Base-by-base conservation (phyloP, 2,888 invertebrate species). In the Drosophila meridiana region DNA sequence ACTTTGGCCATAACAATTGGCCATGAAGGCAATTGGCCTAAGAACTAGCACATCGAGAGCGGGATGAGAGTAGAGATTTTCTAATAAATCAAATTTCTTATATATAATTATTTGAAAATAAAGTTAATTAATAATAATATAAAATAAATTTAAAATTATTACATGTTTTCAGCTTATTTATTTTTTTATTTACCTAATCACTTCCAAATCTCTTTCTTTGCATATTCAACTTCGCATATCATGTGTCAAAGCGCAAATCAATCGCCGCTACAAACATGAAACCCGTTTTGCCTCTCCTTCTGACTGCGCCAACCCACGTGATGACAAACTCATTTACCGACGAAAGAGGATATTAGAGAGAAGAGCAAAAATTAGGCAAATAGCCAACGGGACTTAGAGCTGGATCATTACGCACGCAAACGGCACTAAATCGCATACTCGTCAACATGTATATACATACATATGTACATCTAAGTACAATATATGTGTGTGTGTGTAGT, bases 1-100 rank as follows among this genome's bases (percentile, higher is more conserved):
- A 77, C 71, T 87, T 87, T 74, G 53, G 47, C 69, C 80, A 87
- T 87, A 89, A 90, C 89, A 87, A 82, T 90, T 82, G 82, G 73
- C 77, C 82, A 68, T 69, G 68, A 60, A 57, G 63, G 62, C 65
- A 80, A 86, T 74, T 80, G 66, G 70, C 48, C 69, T 65, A 63
- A 45, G 45, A 62, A 53, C 52, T 30, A 20, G 28, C 48, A 28
- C 0, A 28, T 14, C 28, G 28, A 55, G 45, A 9, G 13, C 6
- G n/a, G 26, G 11, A 6, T 1, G 14, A 14, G 3, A n/a, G 13
- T 34, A 57, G 56, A 48, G 30, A 30, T 40, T 32, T 59, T 11
- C 30, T 13, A 30, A 11, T 60, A 40, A 48, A 48, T 59, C 48
- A 64, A 50, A n/a, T 34, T 57, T 45, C 32, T 38, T 57, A 36